Percentiles rank a stretch among this genome's conserved stretches.
phyloP scores from a whole-genome alignment of 2,797 vertebrate species.

The Hapalemur alaotrensis region DNA sequence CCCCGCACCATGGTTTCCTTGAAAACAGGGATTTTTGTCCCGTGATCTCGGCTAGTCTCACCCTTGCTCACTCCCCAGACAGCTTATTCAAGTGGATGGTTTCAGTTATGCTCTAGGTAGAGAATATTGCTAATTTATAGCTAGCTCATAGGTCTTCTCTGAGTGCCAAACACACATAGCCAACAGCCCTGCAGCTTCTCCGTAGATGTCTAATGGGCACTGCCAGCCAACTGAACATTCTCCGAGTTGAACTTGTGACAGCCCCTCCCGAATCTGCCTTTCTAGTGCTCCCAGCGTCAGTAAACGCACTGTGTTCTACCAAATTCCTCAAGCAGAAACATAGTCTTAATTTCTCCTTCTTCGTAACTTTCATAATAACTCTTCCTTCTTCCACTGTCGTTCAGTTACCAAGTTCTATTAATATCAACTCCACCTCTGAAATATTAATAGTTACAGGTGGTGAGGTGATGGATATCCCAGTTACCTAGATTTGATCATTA shows the following conservation, averaged over 20 bases:
- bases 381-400: background rate
- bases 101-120: background rate
- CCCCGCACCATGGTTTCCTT: background rate
- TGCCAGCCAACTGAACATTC: background rate
- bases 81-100: background rate
- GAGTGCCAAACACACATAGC: background rate
- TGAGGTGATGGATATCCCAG: background rate
- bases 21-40: background rate
- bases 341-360: background rate
- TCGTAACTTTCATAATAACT: background rate
- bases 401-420: background rate
- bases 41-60: background rate
- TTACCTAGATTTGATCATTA: background rate
- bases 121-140: background rate
- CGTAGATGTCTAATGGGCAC: background rate
- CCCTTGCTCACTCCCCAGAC: background rate
- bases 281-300: background rate
- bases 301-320: background rate
- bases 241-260: background rate
- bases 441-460: background rate
- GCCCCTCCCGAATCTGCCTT: background rate
- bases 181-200: background rate
- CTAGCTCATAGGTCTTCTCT: background rate
- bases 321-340: background rate
- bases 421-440: background rate